Evolutionary conservation across 2,888 invertebrate genomes (phyloP).

Genomic region (Dromius quadrimaculatus): DNA sequence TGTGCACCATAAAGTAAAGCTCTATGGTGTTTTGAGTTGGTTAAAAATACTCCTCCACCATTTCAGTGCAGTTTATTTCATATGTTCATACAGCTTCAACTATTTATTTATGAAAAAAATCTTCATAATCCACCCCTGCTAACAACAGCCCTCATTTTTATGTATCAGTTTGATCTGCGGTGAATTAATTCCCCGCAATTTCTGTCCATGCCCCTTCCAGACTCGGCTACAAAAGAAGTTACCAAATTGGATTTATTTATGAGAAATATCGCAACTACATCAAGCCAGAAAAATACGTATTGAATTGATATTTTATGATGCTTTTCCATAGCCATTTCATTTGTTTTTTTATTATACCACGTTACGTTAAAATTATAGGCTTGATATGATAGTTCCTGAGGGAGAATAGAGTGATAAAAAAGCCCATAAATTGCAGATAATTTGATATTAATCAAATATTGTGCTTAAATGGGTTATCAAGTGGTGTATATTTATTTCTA

Average conservation of each 20-base stretch:
- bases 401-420: no score
- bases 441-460: no score
- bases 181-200: constrained; percentile 26
- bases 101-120: background rate
- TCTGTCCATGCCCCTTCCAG: background rate
- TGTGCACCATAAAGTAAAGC: no score
- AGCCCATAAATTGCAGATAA: no score
- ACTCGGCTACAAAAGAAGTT: background rate
- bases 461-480: no score
- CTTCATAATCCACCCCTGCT: background rate
- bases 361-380: no score
- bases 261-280: background rate
- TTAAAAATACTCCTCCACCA: background rate
- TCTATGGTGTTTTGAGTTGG: background rate
- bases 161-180: constrained; percentile 27
- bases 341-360: no score
- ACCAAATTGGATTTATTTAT: constrained; percentile 19
- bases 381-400: no score
- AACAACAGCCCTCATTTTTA: constrained; percentile 20
- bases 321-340: no score
- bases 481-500: no score
- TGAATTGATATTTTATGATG: constrained; percentile 19
- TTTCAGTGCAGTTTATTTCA: no score
- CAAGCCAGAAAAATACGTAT: background rate
- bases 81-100: background rate